Conservation (phyloP, 2,797 vertebrate species). For the Falco novaeseelandiae region DNA sequence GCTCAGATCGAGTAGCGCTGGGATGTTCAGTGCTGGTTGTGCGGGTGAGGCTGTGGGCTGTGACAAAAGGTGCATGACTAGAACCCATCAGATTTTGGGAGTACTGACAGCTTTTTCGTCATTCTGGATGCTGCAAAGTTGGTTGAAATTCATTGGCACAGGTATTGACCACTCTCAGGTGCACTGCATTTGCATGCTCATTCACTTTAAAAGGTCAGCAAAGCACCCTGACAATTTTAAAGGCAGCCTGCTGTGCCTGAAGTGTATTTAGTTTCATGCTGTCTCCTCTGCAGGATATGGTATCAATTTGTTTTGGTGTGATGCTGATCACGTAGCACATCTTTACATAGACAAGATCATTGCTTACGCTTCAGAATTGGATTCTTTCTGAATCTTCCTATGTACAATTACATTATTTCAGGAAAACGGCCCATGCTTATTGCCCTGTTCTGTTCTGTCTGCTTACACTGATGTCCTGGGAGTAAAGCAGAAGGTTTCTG, state of each 20-base stretch:
- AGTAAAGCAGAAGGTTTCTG: conserved; percentile 13
- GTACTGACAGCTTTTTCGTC: not conserved
- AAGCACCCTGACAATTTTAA: not conserved
- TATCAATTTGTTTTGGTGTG: not conserved
- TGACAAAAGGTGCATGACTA: not conserved
- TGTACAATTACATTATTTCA: not conserved
- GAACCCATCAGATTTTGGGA: not conserved
- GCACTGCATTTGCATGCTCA: not conserved
- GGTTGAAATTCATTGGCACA: not conserved
- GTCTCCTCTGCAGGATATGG: not conserved
- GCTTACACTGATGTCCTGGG: not conserved
- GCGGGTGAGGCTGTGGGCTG: not conserved
- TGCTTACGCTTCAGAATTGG: not conserved
- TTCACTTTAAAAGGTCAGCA: conserved; percentile 3
- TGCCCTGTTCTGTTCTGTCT: not conserved
- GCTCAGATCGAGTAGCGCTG: not conserved
- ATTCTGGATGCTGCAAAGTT: not conserved
- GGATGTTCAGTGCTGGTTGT: not conserved
- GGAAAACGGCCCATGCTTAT: not conserved
- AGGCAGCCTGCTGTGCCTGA: not conserved
- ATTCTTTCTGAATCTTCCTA: not conserved
- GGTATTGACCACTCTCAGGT: not conserved
- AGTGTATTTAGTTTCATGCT: not conserved
- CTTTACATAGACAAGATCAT: not conserved
- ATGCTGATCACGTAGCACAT: not conserved